These are phyloP conservation scores for Lanius ludovicianus DNA, from an alignment of 2,113 vertebrate species.

Conservation along the genomic window DNA sequence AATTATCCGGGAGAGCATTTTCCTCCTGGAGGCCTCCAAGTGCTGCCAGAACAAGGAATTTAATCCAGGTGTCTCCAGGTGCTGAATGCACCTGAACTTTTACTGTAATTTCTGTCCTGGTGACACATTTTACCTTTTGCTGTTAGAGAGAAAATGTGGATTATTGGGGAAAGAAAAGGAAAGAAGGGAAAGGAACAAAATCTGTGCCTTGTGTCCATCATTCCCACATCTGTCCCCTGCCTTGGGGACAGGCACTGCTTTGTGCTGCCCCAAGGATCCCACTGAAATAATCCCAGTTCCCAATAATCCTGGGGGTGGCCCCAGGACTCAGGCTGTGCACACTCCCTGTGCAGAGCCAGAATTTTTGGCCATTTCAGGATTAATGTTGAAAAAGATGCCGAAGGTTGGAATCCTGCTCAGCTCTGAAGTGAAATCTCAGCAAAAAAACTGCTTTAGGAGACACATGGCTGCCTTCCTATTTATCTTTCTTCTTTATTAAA, in stretches of 20 bases:
- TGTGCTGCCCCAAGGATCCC: neutral
- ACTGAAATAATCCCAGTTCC: neutral
- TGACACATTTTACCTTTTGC: neutral
- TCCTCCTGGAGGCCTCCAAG: neutral
- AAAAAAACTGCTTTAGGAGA: neutral
- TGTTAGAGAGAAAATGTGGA: neutral
- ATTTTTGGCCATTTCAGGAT: neutral
- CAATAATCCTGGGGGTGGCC: rapidly evolving
- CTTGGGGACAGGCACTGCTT: neutral
- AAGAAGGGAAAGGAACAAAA: neutral
- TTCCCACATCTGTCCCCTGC: neutral
- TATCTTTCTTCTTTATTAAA: conserved; percentile 57
- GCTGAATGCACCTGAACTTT: neutral
- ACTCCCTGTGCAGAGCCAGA: neutral
- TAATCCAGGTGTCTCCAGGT: neutral
- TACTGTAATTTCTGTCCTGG: neutral
- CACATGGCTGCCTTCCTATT: conserved; percentile 41
- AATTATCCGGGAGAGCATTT: neutral
- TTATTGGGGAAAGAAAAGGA: neutral
- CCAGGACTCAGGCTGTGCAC: neutral
- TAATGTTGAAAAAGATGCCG: neutral
- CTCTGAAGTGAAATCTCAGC: conserved; percentile 8
- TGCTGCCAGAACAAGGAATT: neutral
- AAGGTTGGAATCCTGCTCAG: neutral
- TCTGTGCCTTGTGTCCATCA: rapidly evolving